Base-by-base conservation (phyloP, 2,888 invertebrate species). In the Cosmia pyralina region DNA sequence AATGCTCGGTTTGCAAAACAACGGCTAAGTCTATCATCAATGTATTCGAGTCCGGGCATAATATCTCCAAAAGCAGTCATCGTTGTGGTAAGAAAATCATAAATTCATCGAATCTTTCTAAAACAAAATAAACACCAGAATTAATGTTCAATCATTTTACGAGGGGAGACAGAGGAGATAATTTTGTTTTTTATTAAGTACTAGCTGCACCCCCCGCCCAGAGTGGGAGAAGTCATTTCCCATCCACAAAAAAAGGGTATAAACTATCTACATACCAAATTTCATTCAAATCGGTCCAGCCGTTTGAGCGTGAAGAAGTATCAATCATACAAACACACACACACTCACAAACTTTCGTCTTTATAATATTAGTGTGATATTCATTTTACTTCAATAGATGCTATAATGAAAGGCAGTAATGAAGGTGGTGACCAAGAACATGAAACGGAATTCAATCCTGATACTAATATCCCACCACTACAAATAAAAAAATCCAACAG, bases 1-100 rank as follows among this genome's bases (percentile, higher is more conserved):
- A 77, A 59, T 83, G 83, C 63, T 64, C 77, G 17, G 28, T 78
- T 62, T 87, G 84, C 63, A 77, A 77, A 55, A 76, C 58, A 41
- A 44, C 11, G 22, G 28, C 68, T 28, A 77, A 75, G n/a, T 73
- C 74, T 10, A 19, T 63, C 4, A 44, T 63, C 4, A 5, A 72
- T 50, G 59, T 75, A 41, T 83, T 81, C 15, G 55, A 72, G 19
- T 69, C 79, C 34, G 72, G 75, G 6, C 76, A 82, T 57, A 58
- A 72, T 28, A 70, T 75, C 3, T 80, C 80, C 55, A 76, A 73
- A 65, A 77, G 11, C 52, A 85, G 80, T 74, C 75, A 79, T 59
- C 22, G 17, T 28, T 19, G n/a, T 48, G 77, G 87, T 86, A 69
- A 75, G 83, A n/a, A 28, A 11, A 17, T 6, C 4, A 34, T 38